phyloP scores from a whole-genome alignment of 2,888 invertebrate species.

The Ypsolopha scabrella region DNA sequence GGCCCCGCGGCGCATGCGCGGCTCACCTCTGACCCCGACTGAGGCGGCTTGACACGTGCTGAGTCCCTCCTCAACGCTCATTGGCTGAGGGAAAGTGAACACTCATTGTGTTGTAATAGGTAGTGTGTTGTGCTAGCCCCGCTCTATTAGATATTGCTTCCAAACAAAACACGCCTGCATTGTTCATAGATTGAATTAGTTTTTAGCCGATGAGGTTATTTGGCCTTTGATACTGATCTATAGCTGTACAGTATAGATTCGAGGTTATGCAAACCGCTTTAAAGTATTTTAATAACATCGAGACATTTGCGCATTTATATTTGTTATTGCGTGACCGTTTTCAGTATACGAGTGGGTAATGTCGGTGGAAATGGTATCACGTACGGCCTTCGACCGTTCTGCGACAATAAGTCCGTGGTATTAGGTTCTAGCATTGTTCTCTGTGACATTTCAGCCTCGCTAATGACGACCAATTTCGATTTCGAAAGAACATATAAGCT shows the following conservation, averaged over 20 bases:
- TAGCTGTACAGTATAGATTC: conserved; percentile 4
- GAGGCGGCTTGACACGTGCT: conserved; percentile 47
- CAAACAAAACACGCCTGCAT: conserved; percentile 18
- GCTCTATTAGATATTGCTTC: conserved; percentile 24
- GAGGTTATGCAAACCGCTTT: conserved; percentile 8
- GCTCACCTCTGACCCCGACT: conserved; percentile 44
- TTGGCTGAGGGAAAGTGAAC: conserved; percentile 46
- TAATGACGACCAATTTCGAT: conserved; percentile 66
- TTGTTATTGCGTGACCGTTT: conserved; percentile 48
- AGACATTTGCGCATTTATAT: conserved; percentile 27
- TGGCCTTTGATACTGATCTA: conserved; percentile 9
- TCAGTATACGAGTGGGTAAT: conserved; percentile 20
- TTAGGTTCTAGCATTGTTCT: conserved; percentile 43
- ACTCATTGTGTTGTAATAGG: conserved; percentile 44
- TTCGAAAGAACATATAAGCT: conserved; percentile 57
- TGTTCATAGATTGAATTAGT: conserved; percentile 16
- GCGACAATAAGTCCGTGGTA: conserved; percentile 7
- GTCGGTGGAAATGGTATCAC: conserved; percentile 55
- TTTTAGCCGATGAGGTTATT: conserved; percentile 6
- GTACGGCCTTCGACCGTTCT: conserved; percentile 25
- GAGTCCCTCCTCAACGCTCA: conserved; percentile 31
- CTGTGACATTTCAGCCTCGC: conserved; percentile 64
- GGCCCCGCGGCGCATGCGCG: conserved; percentile 23
- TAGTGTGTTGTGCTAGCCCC: conserved; percentile 11
- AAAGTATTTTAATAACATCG: conserved; percentile 12